Percentiles rank a stretch among this genome's conserved stretches.
These are phyloP conservation scores for Pseudococcus longispinus DNA, from an alignment of 2,888 invertebrate genomes.

Conservation along the genomic window DNA sequence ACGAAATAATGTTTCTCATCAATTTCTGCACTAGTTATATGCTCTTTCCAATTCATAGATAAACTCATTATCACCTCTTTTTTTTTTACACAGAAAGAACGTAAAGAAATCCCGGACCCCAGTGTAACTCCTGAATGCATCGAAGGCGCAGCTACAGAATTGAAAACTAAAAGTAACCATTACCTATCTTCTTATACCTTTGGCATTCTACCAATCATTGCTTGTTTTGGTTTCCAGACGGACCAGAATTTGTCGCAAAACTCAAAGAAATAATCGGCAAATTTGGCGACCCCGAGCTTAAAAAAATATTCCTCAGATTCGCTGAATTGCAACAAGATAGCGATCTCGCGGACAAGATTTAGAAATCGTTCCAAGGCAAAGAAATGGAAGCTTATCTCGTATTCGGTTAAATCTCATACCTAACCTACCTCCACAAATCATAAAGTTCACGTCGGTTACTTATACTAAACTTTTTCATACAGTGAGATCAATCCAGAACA, in stretches of 20 bases:
- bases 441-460: too few relatives aligned
- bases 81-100: not conserved
- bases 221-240: not conserved
- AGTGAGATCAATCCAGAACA: not conserved
- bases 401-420: not conserved
- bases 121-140: not conserved
- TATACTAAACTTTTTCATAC: not conserved
- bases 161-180: not conserved
- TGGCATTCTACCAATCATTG: not conserved
- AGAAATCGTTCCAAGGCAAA: not conserved
- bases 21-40: too few relatives aligned
- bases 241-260: not conserved
- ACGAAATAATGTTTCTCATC: not conserved
- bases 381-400: not conserved
- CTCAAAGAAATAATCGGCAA: not conserved
- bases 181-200: not conserved
- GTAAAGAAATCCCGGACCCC: not conserved
- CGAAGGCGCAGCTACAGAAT: not conserved
- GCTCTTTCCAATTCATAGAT: too few relatives aligned
- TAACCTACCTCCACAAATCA: too few relatives aligned
- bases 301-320: constrained; percentile 1
- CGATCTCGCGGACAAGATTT: not conserved
- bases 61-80: not conserved
- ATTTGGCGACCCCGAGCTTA: not conserved
- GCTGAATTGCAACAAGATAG: not conserved